Evolutionary conservation across 2,888 invertebrate genomes (phyloP), one percentile per base, ranked within the genome.

Genomic region (Phrixothrix hirtus): DNA sequence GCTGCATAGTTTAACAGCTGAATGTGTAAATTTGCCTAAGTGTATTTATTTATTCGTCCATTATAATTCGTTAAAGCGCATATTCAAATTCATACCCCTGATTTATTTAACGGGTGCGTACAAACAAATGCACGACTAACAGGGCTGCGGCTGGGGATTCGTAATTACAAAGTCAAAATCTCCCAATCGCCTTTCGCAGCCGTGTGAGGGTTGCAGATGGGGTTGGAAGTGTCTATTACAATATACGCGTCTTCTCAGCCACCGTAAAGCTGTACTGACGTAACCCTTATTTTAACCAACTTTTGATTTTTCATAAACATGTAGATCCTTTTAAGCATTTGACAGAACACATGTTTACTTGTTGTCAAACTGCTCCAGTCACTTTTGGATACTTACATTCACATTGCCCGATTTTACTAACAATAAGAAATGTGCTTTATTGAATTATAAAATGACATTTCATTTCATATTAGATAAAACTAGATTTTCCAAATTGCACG

Each of bases 151-250:
- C 60, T 55, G 63, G 64, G 66, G 62, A 68, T 67, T 65, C 65
- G 71, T 73, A 73, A 74, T 75, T 74, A 72, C 70, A 71, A 73
- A 75, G 75, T 74, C 75, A 75, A 73, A 74, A 73, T 71, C 69
- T 65, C 54, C 54, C 54, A 55, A 55, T 55, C 54, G 54, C 54
- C 54, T 48, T 55, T 55, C 54, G 49, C 54, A 55, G 54, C 54
- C 54, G 49, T 27, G 44, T 39, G 47, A 55, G 54, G 54, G 54
- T 45, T 49, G 39, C 44, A 49, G 54, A 55, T 55, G 54, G 54
- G 54, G 54, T 55, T 55, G 54, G 26, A 44, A 53, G 52, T 52
- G 52, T 46, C 39, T 52, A 46, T 52, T 52, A 52, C 46, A 41
- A 42, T 32, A 43, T 38, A 26, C 43, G 37, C 43, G n/a, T n/a